Evolutionary conservation across 2,797 vertebrate genomes (phyloP).

Genomic region (Chiloscyllium punctatum): DNA sequence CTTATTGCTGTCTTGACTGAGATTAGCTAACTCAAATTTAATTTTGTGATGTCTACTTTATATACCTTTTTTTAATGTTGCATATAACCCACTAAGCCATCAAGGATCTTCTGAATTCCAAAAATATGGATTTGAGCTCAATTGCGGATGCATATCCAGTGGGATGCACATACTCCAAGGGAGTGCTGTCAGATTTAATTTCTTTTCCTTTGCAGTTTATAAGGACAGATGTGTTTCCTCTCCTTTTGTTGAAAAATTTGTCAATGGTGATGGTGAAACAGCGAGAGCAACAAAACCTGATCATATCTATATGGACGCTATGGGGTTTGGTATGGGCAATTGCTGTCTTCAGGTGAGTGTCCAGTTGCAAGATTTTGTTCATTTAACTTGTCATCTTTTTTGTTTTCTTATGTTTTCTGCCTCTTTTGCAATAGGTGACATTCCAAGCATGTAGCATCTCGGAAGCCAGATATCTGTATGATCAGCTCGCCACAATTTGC

Average conservation of each 20-base stretch:
- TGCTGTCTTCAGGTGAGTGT: slow-evolving; percentile 88
- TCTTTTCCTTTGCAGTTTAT: slow-evolving; percentile 65
- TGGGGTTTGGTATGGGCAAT: slow-evolving; percentile 98
- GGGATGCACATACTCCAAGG: too few species aligned
- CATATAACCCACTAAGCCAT: background rate
- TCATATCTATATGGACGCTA: slow-evolving; percentile 96
- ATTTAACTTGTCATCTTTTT: background rate
- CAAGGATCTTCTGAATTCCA: too few species aligned
- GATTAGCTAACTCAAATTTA: background rate
- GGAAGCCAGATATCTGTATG: slow-evolving; percentile 93
- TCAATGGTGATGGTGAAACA: slow-evolving; percentile 78
- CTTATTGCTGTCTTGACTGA: background rate
- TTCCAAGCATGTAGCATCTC: slow-evolving; percentile 97
- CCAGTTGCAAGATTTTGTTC: slow-evolving; percentile 11
- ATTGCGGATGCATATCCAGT: too few species aligned
- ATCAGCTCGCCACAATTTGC: slow-evolving; percentile 96
- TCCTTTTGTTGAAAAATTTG: slow-evolving; percentile 83
- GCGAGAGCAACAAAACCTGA: slow-evolving; percentile 73
- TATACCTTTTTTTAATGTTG: background rate
- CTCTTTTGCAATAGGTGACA: slow-evolving; percentile 72
- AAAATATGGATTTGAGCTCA: background rate
- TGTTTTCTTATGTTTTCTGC: background rate
- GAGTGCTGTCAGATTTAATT: background rate
- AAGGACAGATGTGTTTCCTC: slow-evolving; percentile 81
- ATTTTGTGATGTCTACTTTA: background rate